These are phyloP conservation scores for Chrysolina haemoptera DNA, from an alignment of 2,888 invertebrate genomes.

Conservation along the genomic window DNA sequence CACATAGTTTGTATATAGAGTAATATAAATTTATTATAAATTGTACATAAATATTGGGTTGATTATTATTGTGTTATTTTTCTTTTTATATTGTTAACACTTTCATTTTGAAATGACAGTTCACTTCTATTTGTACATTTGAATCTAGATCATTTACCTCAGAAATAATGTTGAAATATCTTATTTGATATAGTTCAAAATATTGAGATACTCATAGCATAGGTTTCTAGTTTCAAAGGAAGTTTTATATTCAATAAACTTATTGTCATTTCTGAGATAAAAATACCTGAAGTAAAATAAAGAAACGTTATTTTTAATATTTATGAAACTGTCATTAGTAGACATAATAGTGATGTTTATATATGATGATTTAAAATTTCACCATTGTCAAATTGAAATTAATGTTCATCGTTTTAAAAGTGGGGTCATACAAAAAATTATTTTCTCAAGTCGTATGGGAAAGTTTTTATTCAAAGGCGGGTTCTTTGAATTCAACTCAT, in stretches of 20 bases:
- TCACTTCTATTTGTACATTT: constrained; percentile 28
- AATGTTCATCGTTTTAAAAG: constrained; percentile 14
- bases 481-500: too few relatives aligned
- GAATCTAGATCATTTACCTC: constrained; percentile 35
- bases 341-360: constrained; percentile 1
- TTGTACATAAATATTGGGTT: constrained; percentile 61
- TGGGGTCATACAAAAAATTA: background rate
- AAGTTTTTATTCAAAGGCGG: background rate
- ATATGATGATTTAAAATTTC: constrained; percentile 2
- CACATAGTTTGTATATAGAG: constrained; percentile 60
- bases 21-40: constrained; percentile 56
- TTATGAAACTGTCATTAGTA: constrained; percentile 7
- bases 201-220: constrained; percentile 44
- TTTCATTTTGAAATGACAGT: constrained; percentile 21
- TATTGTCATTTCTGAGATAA: constrained; percentile 14
- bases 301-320: constrained; percentile 12
- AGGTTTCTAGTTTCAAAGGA: constrained; percentile 16
- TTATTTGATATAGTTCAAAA: constrained; percentile 32
- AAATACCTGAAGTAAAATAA: background rate
- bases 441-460: too few relatives aligned
- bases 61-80: constrained; percentile 47
- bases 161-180: constrained; percentile 29
- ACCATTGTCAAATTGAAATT: background rate
- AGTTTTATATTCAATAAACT: background rate
- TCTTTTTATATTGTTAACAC: constrained; percentile 26